Evolutionary conservation across 2,797 vertebrate species (phyloP).

Genomic region (Enteromius thamalakanensis): DNA sequence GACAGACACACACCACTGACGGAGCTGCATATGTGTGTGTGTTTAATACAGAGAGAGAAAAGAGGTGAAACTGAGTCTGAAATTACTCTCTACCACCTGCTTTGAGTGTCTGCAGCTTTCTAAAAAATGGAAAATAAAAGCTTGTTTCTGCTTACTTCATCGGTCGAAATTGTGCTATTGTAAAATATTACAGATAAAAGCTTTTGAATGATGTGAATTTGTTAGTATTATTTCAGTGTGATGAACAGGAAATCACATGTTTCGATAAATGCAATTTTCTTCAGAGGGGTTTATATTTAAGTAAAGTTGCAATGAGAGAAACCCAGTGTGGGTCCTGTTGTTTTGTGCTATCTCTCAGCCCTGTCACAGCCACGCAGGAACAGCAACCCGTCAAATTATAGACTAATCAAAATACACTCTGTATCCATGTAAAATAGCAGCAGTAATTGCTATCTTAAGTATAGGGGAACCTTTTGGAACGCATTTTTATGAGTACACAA

Average conservation of each 20-base stretch:
- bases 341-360: slow-evolving; percentile 69
- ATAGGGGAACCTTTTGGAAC: slow-evolving; percentile 69
- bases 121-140: slow-evolving; percentile 16
- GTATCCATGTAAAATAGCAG: slow-evolving; percentile 72
- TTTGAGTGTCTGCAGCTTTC: slow-evolving; percentile 32
- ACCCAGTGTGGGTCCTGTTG: slow-evolving; percentile 54
- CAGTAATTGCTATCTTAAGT: slow-evolving; percentile 77
- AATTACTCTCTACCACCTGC: slow-evolving; percentile 21
- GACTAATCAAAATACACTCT: slow-evolving; percentile 75
- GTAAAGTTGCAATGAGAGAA: slow-evolving; percentile 20
- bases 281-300: slow-evolving; percentile 5
- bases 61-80: slow-evolving; percentile 26
- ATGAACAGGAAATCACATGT: slow-evolving; percentile 15
- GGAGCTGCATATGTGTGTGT: slow-evolving; percentile 45
- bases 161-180: not conserved
- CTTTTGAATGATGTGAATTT: not conserved
- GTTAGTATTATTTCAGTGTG: slow-evolving; percentile 21
- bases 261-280: slow-evolving; percentile 30
- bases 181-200: not conserved
- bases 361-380: slow-evolving; percentile 64
- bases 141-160: slow-evolving; percentile 36
- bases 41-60: slow-evolving; percentile 38
- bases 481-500: slow-evolving; percentile 67
- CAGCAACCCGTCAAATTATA: slow-evolving; percentile 75
- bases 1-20: slow-evolving; percentile 62